Percentiles rank a stretch among this genome's conserved stretches.
These are phyloP conservation scores for Dipodomys ordii DNA, from an alignment of 2,113 vertebrate genomes.

Conservation along the genomic window DNA sequence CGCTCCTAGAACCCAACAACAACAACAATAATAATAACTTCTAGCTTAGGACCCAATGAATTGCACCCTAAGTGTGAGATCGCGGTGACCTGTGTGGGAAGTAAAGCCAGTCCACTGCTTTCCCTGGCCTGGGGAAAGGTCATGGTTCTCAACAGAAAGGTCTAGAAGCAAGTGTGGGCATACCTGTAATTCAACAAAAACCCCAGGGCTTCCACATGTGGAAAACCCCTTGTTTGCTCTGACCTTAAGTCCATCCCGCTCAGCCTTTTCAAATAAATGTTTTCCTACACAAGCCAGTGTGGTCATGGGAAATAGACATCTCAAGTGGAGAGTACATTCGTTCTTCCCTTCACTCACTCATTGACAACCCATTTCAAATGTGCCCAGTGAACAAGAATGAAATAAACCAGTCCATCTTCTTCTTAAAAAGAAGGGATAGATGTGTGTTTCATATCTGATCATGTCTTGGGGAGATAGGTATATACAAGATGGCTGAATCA, in stretches of 20 bases:
- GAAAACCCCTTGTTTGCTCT: constrained; percentile 48
- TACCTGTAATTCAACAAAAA: constrained; percentile 14
- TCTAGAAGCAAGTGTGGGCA: constrained; percentile 24
- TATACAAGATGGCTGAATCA: background rate
- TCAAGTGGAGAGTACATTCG: background rate
- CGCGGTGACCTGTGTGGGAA: background rate
- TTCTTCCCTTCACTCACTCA: background rate
- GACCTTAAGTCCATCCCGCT: background rate
- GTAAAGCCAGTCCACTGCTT: background rate
- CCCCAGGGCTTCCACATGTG: background rate
- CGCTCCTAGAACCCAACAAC: background rate
- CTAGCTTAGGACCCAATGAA: background rate
- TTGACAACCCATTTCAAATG: background rate
- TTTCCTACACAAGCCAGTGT: background rate
- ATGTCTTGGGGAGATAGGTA: background rate
- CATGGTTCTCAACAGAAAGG: constrained; percentile 38
- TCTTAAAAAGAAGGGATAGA: background rate
- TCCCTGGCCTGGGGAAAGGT: constrained; percentile 29
- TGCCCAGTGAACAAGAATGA: background rate
- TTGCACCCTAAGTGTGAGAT: background rate
- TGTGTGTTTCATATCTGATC: background rate
- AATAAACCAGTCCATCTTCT: background rate
- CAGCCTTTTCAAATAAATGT: background rate
- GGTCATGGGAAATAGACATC: background rate
- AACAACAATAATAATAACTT: too few species aligned